These are phyloP conservation scores for Gulo gulo DNA, from an alignment of 2,113 vertebrate species.

Conservation along the genomic window DNA sequence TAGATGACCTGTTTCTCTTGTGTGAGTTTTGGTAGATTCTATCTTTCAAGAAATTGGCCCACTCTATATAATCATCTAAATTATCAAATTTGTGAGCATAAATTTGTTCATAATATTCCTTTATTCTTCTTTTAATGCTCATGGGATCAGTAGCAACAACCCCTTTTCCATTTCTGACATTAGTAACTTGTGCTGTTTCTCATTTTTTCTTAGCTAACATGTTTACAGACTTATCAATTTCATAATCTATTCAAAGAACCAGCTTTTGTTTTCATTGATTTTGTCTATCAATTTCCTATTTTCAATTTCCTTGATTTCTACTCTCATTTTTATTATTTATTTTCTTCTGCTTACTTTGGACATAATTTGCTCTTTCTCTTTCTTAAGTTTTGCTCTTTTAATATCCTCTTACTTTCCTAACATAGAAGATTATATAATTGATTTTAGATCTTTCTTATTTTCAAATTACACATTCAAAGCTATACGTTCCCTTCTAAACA, in stretches of 20 bases:
- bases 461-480: background rate
- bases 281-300: background rate
- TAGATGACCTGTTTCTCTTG: background rate
- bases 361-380: background rate
- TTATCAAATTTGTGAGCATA: background rate
- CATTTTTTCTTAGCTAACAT: background rate
- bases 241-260: background rate
- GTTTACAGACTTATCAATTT: background rate
- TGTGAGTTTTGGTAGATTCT: background rate
- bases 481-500: background rate
- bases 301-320: background rate
- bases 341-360: background rate
- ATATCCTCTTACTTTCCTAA: background rate
- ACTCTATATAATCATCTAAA: background rate
- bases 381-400: background rate
- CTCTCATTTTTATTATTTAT: background rate
- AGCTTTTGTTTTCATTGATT: background rate
- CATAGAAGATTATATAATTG: background rate
- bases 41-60: background rate
- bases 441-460: background rate
- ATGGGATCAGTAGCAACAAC: background rate
- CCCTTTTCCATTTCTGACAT: background rate
- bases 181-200: background rate
- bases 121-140: background rate
- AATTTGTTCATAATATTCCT: background rate